Evolutionary conservation across 2,888 invertebrate genomes (phyloP).

Genomic region (Torymus auratus): DNA sequence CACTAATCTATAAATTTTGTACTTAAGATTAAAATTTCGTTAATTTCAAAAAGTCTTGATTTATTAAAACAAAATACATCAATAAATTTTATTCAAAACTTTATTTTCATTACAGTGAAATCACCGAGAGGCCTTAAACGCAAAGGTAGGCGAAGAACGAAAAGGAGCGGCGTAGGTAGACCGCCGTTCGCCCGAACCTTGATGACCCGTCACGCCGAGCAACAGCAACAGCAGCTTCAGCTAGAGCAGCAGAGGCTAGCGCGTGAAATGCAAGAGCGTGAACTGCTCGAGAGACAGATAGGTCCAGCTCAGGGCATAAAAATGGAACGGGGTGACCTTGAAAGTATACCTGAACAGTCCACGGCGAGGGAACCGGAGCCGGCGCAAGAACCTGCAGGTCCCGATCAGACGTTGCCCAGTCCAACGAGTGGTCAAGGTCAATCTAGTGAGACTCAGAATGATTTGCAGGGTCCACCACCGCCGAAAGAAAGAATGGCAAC

Average conservation of each 20-base stretch:
- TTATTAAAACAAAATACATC: too few species aligned
- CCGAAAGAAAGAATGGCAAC: conserved; percentile 81
- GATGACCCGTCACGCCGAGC: conserved; percentile 29
- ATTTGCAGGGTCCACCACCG: conserved; percentile 76
- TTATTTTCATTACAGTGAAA: conserved; percentile 68
- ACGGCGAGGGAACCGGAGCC: conserved; percentile 78
- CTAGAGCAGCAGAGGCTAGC: conserved; percentile 13
- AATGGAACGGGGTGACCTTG: conserved; percentile 72
- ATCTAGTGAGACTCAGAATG: conserved; percentile 74
- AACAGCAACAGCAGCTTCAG: conserved; percentile 8
- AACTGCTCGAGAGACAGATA: conserved; percentile 63
- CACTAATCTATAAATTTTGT: too few species aligned
- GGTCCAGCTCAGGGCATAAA: conserved; percentile 73
- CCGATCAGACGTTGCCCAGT: conserved; percentile 78
- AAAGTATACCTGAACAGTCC: conserved; percentile 74
- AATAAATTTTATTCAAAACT: conserved; percentile 7
- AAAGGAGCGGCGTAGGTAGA: conserved; percentile 64
- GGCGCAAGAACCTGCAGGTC: conserved; percentile 79
- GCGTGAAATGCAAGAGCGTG: conserved; percentile 62
- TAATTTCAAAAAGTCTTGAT: too few species aligned
- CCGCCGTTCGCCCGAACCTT: conserved; percentile 62
- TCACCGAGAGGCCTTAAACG: conserved; percentile 77
- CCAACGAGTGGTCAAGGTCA: conserved; percentile 75
- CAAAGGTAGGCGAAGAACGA: conserved; percentile 73
- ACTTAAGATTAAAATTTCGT: too few species aligned